Percentiles rank a stretch among this genome's conserved stretches.
phyloP scores from a whole-genome alignment of 2,113 vertebrate species.

The Candoia aspera region DNA sequence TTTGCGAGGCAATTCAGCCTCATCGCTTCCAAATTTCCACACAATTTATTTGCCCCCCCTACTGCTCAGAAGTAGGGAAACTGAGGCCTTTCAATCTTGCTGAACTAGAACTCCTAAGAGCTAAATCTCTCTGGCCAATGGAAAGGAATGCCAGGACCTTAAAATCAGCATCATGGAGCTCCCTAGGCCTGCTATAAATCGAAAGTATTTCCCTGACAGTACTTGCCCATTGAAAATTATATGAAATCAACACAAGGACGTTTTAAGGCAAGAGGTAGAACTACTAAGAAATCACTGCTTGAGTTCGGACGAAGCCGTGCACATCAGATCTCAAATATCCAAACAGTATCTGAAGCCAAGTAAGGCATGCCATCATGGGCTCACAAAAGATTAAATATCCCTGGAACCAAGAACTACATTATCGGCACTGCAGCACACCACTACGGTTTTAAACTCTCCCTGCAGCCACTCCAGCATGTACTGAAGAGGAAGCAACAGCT shows the following conservation, averaged over 20 bases:
- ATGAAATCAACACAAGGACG: background rate
- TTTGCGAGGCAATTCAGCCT: background rate
- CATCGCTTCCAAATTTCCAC: background rate
- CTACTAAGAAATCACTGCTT: background rate
- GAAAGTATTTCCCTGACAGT: background rate
- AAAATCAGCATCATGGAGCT: background rate
- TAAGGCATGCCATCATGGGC: background rate
- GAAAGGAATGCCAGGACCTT: background rate
- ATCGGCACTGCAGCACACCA: background rate
- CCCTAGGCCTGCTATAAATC: background rate
- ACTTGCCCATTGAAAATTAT: background rate
- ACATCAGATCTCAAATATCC: background rate
- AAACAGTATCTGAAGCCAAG: background rate
- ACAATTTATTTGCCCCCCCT: background rate
- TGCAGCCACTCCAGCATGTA: background rate
- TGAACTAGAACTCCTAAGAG: background rate
- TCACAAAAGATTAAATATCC: background rate
- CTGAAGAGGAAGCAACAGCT: background rate
- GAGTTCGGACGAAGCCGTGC: background rate
- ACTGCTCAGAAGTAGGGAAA: background rate
- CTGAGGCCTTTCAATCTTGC: background rate
- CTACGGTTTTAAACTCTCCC: background rate
- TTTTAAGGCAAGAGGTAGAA: background rate
- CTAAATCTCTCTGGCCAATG: background rate
- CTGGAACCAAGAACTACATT: background rate